Conservation (phyloP, 2,113 vertebrate genomes). For the Otolemur garnettii region DNA sequence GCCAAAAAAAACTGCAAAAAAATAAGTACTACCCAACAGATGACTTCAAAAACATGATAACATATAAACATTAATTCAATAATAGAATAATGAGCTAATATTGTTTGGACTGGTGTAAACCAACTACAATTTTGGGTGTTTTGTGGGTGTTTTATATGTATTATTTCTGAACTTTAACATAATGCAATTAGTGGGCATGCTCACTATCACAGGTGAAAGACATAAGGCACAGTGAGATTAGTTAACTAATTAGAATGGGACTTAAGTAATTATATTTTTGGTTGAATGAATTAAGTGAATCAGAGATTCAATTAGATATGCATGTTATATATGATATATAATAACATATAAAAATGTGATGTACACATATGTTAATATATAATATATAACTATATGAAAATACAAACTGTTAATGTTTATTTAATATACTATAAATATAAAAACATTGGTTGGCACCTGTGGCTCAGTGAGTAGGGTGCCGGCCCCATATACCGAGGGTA, state of each 20-base stretch:
- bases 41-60: conserved; percentile 9
- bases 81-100: background rate
- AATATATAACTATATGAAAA: background rate
- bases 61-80: conserved; percentile 1
- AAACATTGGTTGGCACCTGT: background rate
- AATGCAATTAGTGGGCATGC: background rate
- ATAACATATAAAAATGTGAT: background rate
- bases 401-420: background rate
- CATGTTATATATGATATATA: background rate
- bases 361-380: background rate
- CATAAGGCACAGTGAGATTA: background rate
- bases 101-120: background rate
- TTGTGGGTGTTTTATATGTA: background rate
- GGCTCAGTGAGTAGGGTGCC: too few relatives aligned
- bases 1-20: too few relatives aligned
- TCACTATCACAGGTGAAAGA: background rate
- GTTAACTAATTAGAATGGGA: background rate
- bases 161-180: conserved; percentile 27
- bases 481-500: too few relatives aligned
- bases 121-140: background rate
- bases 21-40: background rate
- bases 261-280: background rate
- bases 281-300: background rate
- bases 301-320: background rate
- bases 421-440: background rate